Evolutionary conservation across 1,140 invertebrate species (phyloP).

Genomic region (Drosophila biarmipes): DNA sequence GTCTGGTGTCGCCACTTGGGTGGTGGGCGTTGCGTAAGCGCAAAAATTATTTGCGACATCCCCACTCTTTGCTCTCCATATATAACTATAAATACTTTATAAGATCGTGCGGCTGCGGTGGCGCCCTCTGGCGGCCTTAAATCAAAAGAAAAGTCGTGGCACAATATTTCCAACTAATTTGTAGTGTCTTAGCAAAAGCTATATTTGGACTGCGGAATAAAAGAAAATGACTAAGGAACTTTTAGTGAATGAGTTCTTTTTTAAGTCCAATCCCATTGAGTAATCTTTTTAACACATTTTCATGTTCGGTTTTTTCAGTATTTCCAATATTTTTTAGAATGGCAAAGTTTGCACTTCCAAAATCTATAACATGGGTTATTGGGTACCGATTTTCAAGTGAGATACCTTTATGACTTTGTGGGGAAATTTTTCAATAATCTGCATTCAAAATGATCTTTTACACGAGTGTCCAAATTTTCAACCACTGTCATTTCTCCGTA

Average conservation of each 20-base stretch:
- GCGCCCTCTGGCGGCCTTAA: constrained; percentile 11
- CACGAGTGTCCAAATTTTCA: no score
- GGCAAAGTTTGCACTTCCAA: no score
- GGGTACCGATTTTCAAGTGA: no score
- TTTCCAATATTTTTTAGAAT: no score
- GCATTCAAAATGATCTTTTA: no score
- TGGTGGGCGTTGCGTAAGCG: constrained; percentile 65
- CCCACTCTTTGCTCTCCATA: neutral
- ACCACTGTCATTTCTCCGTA: no score
- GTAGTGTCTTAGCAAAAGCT: constrained; percentile 9
- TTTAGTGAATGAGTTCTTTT: neutral
- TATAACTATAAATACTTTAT: constrained; percentile 47
- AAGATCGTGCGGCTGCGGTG: constrained; percentile 42
- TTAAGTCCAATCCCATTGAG: neutral
- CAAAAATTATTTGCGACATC: constrained; percentile 67
- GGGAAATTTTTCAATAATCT: no score
- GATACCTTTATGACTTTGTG: no score
- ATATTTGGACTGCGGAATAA: constrained; percentile 1
- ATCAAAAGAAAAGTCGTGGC: constrained; percentile 31
- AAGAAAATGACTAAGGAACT: constrained; percentile 1
- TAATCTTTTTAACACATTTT: no score
- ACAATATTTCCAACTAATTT: constrained; percentile 40
- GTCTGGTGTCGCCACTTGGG: constrained; percentile 51
- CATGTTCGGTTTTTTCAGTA: no score
- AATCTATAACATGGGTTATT: no score